phyloP scores from a whole-genome alignment of 30 jellyfish, hydroid and myxozoan genomes.

The Aurelia sp. region DNA sequence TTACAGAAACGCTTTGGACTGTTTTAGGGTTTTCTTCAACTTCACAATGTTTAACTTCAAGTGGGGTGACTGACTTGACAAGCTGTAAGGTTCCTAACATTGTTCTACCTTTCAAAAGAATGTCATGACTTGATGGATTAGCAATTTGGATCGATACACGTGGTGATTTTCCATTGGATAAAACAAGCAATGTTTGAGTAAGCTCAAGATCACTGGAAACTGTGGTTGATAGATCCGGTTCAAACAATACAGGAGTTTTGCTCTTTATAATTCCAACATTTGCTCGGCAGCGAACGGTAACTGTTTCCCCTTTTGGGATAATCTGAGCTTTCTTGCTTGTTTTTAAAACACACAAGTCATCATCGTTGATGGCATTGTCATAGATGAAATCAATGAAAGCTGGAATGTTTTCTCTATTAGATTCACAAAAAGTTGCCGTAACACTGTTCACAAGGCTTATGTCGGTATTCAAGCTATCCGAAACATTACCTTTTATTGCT shows the following conservation, averaged over 20 bases:
- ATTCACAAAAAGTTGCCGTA: constrained; percentile 1
- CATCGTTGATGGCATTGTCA: constrained; percentile 29
- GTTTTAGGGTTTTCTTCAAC: not conserved
- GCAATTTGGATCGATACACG: not conserved
- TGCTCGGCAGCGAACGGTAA: constrained; percentile 6
- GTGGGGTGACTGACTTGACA: constrained; percentile 20
- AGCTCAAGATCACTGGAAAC: constrained; percentile 1
- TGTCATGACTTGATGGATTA: not conserved
- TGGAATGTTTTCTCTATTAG: constrained; percentile 6
- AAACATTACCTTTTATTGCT: no score
- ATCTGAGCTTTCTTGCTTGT: constrained; percentile 20
- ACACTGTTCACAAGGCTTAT: not conserved
- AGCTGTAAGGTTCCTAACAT: constrained; percentile 18
- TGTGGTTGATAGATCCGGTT: not conserved
- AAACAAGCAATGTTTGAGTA: constrained; percentile 1
- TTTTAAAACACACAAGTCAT: constrained; percentile 25
- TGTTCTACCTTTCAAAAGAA: not conserved
- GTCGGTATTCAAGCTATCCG: not conserved
- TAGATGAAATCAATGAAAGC: constrained; percentile 30
- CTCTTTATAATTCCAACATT: constrained; percentile 1
- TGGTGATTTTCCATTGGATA: constrained; percentile 6
- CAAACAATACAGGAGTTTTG: not conserved
- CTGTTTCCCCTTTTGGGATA: constrained; percentile 9
- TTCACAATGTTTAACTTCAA: constrained; percentile 3
- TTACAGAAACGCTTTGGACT: no score